These are phyloP conservation scores for Anniella stebbinsi DNA, from an alignment of 2,797 vertebrate genomes.

Conservation along the genomic window DNA sequence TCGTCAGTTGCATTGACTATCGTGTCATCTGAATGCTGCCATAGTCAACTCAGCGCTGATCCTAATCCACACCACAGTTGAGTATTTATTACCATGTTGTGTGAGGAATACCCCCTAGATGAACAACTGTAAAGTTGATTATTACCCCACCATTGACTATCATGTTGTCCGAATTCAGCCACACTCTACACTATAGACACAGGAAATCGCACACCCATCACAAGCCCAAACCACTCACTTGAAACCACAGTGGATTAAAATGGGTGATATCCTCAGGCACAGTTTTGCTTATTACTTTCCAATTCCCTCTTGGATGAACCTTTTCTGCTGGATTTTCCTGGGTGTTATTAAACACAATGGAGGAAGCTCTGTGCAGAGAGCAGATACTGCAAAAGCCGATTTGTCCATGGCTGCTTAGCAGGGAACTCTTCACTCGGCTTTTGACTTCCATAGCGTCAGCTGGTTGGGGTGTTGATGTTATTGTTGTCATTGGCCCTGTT, in stretches of 20 bases:
- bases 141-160: too few species aligned
- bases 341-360: conserved; percentile 33
- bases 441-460: conserved; percentile 33
- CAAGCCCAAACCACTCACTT: conserved; percentile 17
- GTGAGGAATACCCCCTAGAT: too few species aligned
- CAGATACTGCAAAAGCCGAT: conserved; percentile 42
- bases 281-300: conserved; percentile 2
- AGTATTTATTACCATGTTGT: too few species aligned
- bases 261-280: background rate
- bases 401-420: conserved; percentile 50
- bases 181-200: background rate
- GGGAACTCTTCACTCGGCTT: conserved; percentile 7
- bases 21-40: too few species aligned
- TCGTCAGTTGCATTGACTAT: too few species aligned
- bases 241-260: conserved; percentile 40
- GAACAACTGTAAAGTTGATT: too few species aligned
- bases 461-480: background rate
- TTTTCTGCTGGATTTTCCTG: conserved; percentile 54
- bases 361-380: conserved; percentile 36
- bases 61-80: too few species aligned
- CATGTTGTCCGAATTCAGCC: too few species aligned
- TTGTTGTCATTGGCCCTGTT: conserved; percentile 5
- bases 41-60: too few species aligned
- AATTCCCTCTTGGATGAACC: conserved; percentile 31
- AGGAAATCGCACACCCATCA: background rate